Conservation (phyloP, 2,888 invertebrate genomes). For the Punctoribates punctum region DNA sequence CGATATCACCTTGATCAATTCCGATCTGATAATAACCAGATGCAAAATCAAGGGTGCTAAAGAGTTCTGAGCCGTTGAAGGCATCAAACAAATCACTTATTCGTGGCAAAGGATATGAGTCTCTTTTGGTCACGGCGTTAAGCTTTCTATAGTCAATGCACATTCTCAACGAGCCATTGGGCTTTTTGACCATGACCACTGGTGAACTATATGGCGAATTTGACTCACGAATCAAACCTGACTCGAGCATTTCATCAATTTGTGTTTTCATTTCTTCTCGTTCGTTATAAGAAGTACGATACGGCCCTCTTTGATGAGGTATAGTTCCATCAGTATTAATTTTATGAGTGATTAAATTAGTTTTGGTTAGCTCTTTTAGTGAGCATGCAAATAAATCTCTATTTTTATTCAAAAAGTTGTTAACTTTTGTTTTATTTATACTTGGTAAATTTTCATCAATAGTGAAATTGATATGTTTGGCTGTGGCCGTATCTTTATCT, state of each 20-base stretch:
- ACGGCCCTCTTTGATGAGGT: background rate
- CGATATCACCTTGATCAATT: constrained; percentile 13
- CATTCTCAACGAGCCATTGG: background rate
- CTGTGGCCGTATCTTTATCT: too few relatives aligned
- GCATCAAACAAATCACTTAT: constrained; percentile 6
- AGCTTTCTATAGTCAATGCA: constrained; percentile 30
- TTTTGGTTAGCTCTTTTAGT: too few relatives aligned
- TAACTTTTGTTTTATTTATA: too few relatives aligned
- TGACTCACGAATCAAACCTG: background rate
- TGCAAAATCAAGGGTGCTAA: constrained; percentile 21
- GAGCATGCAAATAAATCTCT: too few relatives aligned
- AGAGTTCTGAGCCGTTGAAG: constrained; percentile 6
- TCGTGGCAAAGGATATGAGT: constrained; percentile 15
- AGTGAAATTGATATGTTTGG: too few relatives aligned
- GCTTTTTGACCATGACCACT: constrained; percentile 26
- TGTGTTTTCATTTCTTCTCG: background rate
- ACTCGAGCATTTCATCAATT: constrained; percentile 23
- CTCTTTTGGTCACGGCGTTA: constrained; percentile 12
- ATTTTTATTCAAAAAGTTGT: too few relatives aligned
- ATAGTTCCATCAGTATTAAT: too few relatives aligned
- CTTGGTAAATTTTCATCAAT: too few relatives aligned
- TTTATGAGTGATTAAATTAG: too few relatives aligned
- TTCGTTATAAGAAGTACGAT: constrained; percentile 15
- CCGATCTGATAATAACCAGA: constrained; percentile 33
- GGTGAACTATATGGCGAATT: constrained; percentile 21